Evolutionary conservation across 2,888 invertebrate species (phyloP), one percentile per base, ranked within the genome.

Genomic region (Epistrophella euchroma): DNA sequence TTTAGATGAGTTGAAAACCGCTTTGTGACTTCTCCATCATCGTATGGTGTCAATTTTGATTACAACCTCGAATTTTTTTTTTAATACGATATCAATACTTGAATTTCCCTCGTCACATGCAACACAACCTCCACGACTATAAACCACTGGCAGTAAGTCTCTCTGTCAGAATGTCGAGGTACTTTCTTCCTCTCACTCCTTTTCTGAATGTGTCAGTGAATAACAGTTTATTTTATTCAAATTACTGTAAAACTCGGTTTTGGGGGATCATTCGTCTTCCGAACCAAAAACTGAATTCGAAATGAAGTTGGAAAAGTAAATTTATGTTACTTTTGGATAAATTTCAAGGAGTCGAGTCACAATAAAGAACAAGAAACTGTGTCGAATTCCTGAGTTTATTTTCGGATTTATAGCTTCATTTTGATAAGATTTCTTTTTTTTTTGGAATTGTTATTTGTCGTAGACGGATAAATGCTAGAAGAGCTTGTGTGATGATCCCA

Each of bases 191-290:
- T 40, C 70, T 22, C 19, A 60, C 19, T 47, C 66, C 32, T 9
- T 47, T 19, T 25, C 60, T 15, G 32, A 7, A 3, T 4, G 25
- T 32, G 15, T 32, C 60, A 55, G 77, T 71, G 82, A 78, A 86
- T 82, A 86, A 82, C 74, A 77, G 82, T 86, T 86, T 86, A 82
- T 82, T 86, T 82, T 86, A 86, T 86, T 86, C 82, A 86, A 86
- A 86, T 74, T 64, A 86, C 77, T 77, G 22, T 56, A 37, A 56
- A 55, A 71, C 32, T 71, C 58, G 45, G 74, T 60, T 74, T 73
- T 68, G 43, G 32, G 37, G 73, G 60, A 76, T 81, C 81, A 77
- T 78, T 78, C 81, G 78, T 77, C 77, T 82, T 77, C 66, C n/a
- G n/a, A 37, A 52, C 52, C 6, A 7, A 50, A 50, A 50, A 64